Evolutionary conservation across 2,888 invertebrate species (phyloP), one percentile per base, ranked within the genome.

Genomic region (Clitarchus hookeri): DNA sequence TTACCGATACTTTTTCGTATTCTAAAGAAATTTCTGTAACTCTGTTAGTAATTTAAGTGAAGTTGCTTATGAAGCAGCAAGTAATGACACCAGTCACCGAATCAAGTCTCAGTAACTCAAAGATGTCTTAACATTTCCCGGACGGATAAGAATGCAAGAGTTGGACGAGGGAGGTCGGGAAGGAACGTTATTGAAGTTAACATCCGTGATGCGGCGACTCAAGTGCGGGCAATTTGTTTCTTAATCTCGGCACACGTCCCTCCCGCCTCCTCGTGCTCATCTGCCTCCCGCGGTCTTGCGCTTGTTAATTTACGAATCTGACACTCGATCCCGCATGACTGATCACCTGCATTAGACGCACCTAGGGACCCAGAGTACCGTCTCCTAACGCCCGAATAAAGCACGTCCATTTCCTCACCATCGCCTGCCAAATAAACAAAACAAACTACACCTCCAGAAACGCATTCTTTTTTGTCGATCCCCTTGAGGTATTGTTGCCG

Each of bases 291-390:
- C 65, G 13, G 23, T 9, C 65, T 9, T 23, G 23, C 65, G 65
- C 65, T 65, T 65, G 65, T 65, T 65, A 65, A 65, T 65, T 65
- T 65, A 65, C 65, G 65, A 65, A 65, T 65, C 65, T 65, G 65
- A 65, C 65, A 65, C 65, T 65, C 65, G 65, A 65, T 65, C 65
- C 65, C 23, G 65, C 65, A 65, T 65, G 65, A 65, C 65, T 65
- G 65, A 65, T 65, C 23, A 65, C 65, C 65, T 12, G 65, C 65
- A 65, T 65, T 65, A 65, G 65, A 65, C 65, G 65, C 65, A 65
- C 23, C 65, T 19, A n/a, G 65, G 0, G 65, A 65, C 65, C 65
- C 65, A 8, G 19, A 23, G 65, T 8, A 23, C 65, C 13, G 65
- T 23, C 65, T 65, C 65, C 65, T 65, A 65, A 65, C 65, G 65